phyloP scores from a whole-genome alignment of 2,888 invertebrate species.

The Dasysyrphus tricinctus region DNA sequence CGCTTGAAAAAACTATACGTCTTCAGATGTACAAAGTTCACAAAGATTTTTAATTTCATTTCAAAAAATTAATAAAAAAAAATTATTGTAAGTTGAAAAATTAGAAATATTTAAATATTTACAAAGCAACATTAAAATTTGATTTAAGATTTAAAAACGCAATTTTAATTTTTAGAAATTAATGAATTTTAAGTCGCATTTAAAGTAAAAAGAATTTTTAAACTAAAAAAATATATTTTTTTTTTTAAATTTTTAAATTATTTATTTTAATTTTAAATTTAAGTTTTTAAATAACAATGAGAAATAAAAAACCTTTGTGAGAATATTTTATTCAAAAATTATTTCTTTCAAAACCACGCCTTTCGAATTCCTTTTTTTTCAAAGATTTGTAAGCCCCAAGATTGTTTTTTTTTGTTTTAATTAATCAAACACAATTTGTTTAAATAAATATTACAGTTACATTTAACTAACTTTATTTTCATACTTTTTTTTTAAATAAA shows the following conservation, averaged over 20 bases:
- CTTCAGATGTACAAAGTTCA: slow-evolving; percentile 12
- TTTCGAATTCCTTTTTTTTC: slow-evolving; percentile 62
- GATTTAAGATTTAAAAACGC: too few species aligned
- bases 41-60: not conserved
- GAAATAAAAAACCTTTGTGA: slow-evolving; percentile 22
- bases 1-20: slow-evolving; percentile 68
- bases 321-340: not conserved
- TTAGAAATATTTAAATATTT: not conserved
- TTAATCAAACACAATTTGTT: slow-evolving; percentile 76
- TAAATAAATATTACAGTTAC: slow-evolving; percentile 75
- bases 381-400: not conserved
- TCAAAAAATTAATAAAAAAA: too few species aligned
- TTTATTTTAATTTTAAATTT: too few species aligned
- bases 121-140: too few species aligned
- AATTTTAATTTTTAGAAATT: too few species aligned
- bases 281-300: too few species aligned
- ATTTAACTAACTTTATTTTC: slow-evolving; percentile 69
- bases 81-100: too few species aligned
- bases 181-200: too few species aligned
- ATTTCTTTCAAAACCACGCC: slow-evolving; percentile 65
- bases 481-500: slow-evolving; percentile 58
- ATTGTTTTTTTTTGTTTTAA: slow-evolving; percentile 30
- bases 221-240: not conserved
- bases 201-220: not conserved
- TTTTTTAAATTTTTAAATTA: too few species aligned